Conservation (phyloP, 1,140 invertebrate species). For the Solenopsis fugax region DNA sequence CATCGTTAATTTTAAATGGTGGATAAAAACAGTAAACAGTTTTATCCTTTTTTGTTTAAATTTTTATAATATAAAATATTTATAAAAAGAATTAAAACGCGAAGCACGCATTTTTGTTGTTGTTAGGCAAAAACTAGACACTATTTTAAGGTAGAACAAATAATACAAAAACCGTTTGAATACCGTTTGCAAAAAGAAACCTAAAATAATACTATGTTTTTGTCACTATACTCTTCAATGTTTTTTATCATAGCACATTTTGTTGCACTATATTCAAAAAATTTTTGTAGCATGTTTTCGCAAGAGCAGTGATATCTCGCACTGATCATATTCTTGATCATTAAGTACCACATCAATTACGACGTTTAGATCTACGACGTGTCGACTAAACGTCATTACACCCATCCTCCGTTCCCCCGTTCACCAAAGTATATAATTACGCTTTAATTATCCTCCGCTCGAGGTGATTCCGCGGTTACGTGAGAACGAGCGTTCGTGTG, state of each 20-base stretch:
- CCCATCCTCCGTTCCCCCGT: background rate
- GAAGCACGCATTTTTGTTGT: background rate
- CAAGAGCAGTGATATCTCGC: constrained; percentile 17
- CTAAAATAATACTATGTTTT: background rate
- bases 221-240: background rate
- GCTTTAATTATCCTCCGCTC: constrained; percentile 69
- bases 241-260: background rate
- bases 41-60: background rate
- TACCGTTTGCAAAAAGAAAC: background rate
- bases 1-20: background rate
- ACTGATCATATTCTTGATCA: constrained; percentile 46
- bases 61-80: constrained; percentile 6
- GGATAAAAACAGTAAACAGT: background rate
- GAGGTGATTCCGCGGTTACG: constrained; percentile 59
- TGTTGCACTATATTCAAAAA: background rate
- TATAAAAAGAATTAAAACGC: too few species aligned
- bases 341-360: constrained; percentile 58
- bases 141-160: background rate
- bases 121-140: background rate
- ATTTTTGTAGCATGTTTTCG: background rate
- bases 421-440: constrained; percentile 73
- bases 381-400: constrained; percentile 63
- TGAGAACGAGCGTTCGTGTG: constrained; percentile 51
- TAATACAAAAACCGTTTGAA: background rate
- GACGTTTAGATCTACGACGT: constrained; percentile 60